Evolutionary conservation across 2,113 vertebrate species (phyloP), one percentile per base, ranked within the genome.

Genomic region (Xiphophorus couchianus): DNA sequence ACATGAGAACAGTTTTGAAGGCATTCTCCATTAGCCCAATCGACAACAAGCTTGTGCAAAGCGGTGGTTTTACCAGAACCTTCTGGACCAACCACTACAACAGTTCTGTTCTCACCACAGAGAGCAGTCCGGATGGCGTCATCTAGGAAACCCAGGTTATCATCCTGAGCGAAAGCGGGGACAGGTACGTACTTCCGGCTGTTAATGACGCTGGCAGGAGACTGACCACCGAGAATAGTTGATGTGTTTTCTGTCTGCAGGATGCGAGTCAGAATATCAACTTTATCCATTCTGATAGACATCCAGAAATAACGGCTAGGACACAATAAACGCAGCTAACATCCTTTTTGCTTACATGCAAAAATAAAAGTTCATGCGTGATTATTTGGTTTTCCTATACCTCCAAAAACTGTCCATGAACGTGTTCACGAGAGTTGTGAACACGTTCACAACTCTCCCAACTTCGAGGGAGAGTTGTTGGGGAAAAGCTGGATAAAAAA

Each of bases 31-130:
- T 67, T 79, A 0, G 90, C 86, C 93, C 93, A 95, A 63, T 92
- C 89, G 44, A 82, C 76, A 19, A 93, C 22, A 0, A 95, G 86
- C 71, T 94, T 94, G 69, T 93, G 83, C 64, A 95, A 35, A 8
- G 87, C 80, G 0, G 93, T 93, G 42, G 92, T 94, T 88, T 95
- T 95, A 5, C 95, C 95, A 0, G 91, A 90, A 8, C 95, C 95
- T 14, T 88, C 90, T 27, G 89, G 78, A 37, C 95, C 94, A 3
- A 71, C 69, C 17, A 95, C 61, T 17, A 89, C 22, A 15, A 95
- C 85, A 0, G 67, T 30, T 60, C 48, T 84, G 44, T 1, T 29
- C 2, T 75, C 63, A 22, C 12, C 76, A 27, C 66, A 66, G 63
- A 93, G 79, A 27, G 75, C 78, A 0, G 30, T 31, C 1, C 17